phyloP scores from a whole-genome alignment of 2,797 vertebrate species.

The Lerista edwardsae region DNA sequence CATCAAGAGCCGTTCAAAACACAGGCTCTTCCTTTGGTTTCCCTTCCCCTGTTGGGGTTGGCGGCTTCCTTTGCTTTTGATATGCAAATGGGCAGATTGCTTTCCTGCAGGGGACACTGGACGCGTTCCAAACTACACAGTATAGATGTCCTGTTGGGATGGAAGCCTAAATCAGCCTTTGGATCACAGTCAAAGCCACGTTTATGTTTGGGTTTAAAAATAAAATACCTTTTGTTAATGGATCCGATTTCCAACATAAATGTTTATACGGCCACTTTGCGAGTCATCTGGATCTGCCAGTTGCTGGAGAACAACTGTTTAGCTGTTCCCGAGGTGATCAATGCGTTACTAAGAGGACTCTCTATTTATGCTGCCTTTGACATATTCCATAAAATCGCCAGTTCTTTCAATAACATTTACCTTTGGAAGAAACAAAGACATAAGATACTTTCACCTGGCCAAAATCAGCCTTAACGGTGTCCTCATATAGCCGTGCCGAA shows the following conservation, averaged over 20 bases:
- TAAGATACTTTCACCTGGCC: slow-evolving; percentile 3
- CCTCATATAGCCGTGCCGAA: not conserved
- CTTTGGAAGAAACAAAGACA: not conserved
- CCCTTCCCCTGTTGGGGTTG: slow-evolving; percentile 76
- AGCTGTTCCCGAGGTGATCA: slow-evolving; percentile 53
- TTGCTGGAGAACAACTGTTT: slow-evolving; percentile 60
- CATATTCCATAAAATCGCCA: not conserved
- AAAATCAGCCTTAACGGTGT: slow-evolving; percentile 4
- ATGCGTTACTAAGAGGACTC: slow-evolving; percentile 25
- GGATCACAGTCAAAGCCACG: slow-evolving; percentile 61
- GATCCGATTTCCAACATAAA: slow-evolving; percentile 75
- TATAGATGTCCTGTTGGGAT: slow-evolving; percentile 74
- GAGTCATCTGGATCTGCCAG: slow-evolving; percentile 67
- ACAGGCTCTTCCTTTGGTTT: slow-evolving; percentile 73
- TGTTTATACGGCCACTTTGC: slow-evolving; percentile 75
- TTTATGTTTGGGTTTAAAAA: slow-evolving; percentile 69
- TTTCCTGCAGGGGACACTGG: slow-evolving; percentile 81
- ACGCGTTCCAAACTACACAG: slow-evolving; percentile 77
- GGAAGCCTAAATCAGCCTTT: slow-evolving; percentile 64
- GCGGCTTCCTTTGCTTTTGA: slow-evolving; percentile 79
- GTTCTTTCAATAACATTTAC: slow-evolving; percentile 53
- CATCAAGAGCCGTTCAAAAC: slow-evolving; percentile 60
- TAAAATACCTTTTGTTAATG: slow-evolving; percentile 75
- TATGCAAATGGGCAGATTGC: slow-evolving; percentile 83
- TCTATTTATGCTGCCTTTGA: slow-evolving; percentile 27